Base-by-base conservation (phyloP, 2,797 vertebrate species). In the Pitangus sulphuratus region DNA sequence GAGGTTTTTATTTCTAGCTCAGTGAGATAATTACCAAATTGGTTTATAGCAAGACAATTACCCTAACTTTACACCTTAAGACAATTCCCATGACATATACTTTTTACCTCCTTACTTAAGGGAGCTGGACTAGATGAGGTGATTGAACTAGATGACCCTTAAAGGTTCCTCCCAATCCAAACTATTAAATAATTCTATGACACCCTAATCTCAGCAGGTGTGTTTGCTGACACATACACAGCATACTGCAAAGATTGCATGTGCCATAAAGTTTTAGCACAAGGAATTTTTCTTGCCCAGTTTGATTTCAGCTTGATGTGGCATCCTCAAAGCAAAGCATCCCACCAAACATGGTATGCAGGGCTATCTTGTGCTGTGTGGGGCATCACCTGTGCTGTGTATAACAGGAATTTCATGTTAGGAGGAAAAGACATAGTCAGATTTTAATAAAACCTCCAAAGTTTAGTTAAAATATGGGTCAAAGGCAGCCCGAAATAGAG, bases 161-260 rank as follows among this genome's bases (percentile, higher is more conserved):
- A 66, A n/a, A 75, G 2, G 12, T 42, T 61, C 31, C 21, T 89
- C 70, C 28, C 51, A 44, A n/a, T n/a, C 2, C 28, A 45, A 58
- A 37, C 3, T 56, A 4, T 60, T 48, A 30, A 58, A 60, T 4
- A 1, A 39, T 53, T 80, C n/a, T 8, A 4, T 33, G 17, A 57
- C 39, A 35, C 8, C 8, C 12, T 4, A 0, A 12, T n/a, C 2
- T 30, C 30, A 88, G 22, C 3, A 14, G 8, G 5, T 45, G 16
- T 37, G 50, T 54, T 30, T 69, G 8, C 20, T 82, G 37, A 37
- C 28, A 44, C 6, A 37, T 2, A 1, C 2, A 8, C 15, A 76
- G 14, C 9, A 56, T 13, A 21, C 12, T 83, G 50, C 16, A 66
- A 72, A 83, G 35, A 13, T 19, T 8, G 0, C 25, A 10, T 8